A percentile compares a stretch with the other conserved stretches of the same genome.
phyloP scores from a whole-genome alignment of 2,888 invertebrate species.

The Papilio protenor region DNA sequence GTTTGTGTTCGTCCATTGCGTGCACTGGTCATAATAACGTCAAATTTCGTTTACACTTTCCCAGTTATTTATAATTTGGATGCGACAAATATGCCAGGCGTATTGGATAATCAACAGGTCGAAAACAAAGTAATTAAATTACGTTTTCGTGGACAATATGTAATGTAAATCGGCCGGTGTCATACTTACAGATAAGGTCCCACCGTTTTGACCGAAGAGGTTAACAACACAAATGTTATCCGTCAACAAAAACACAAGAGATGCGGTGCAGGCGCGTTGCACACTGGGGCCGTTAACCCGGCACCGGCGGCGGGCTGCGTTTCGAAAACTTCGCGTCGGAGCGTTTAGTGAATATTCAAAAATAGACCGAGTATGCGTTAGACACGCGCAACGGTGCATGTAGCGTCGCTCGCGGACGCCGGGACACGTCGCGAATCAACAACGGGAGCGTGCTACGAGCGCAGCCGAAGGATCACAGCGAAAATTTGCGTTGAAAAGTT shows the following conservation, averaged over 20 bases:
- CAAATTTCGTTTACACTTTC: slow-evolving; percentile 54
- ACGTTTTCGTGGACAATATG: slow-evolving; percentile 58
- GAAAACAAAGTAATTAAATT: slow-evolving; percentile 45
- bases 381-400: slow-evolving; percentile 68
- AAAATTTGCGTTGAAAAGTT: slow-evolving; percentile 46
- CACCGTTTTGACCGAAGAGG: slow-evolving; percentile 69
- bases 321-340: slow-evolving; percentile 81
- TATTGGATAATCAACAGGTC: slow-evolving; percentile 61
- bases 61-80: slow-evolving; percentile 46
- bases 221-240: slow-evolving; percentile 78
- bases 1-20: slow-evolving; percentile 55
- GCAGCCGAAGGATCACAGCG: background rate
- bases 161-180: slow-evolving; percentile 79
- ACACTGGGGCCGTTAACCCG: slow-evolving; percentile 82
- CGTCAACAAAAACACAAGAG: slow-evolving; percentile 82
- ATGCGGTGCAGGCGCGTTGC: slow-evolving; percentile 77
- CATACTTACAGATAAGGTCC: slow-evolving; percentile 83
- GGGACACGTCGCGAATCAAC: slow-evolving; percentile 59
- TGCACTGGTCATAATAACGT: slow-evolving; percentile 54
- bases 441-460: slow-evolving; percentile 60
- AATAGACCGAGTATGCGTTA: slow-evolving; percentile 77
- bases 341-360: slow-evolving; percentile 83
- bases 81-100: slow-evolving; percentile 41
- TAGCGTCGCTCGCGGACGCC: slow-evolving; percentile 60
- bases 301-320: slow-evolving; percentile 75